phyloP scores from a whole-genome alignment of 2,113 vertebrate genomes.

The Argyrosomus japonicus region DNA sequence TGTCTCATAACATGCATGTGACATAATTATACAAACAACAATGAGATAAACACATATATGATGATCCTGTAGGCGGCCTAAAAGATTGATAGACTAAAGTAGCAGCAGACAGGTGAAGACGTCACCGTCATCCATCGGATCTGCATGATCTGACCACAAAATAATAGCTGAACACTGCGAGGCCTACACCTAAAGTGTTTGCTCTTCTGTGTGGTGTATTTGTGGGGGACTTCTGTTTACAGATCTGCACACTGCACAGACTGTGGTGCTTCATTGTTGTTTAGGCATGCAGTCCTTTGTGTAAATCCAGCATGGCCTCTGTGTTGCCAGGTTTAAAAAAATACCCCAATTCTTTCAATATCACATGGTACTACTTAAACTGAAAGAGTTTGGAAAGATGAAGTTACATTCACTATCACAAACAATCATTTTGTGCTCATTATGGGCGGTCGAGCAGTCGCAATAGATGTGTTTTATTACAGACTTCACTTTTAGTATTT shows the following conservation, averaged over 20 bases:
- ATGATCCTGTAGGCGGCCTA: background rate
- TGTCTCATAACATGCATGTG: background rate
- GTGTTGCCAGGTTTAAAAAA: slow-evolving; percentile 14
- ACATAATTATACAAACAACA: too few species aligned
- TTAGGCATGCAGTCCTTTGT: background rate
- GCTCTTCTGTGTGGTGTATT: background rate
- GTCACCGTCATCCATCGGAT: background rate
- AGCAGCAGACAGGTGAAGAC: background rate
- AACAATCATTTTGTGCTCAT: background rate
- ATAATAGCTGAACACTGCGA: background rate
- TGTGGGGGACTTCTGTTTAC: background rate
- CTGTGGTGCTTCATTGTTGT: slow-evolving; percentile 20
- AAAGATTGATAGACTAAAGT: background rate
- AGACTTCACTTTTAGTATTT: background rate
- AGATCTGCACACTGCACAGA: background rate
- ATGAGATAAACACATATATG: background rate
- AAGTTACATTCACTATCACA: background rate
- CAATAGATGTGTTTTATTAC: background rate
- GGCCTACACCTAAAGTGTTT: background rate
- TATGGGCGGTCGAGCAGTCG: background rate
- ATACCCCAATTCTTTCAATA: background rate
- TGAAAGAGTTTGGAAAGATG: background rate
- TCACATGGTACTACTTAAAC: background rate
- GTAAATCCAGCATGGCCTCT: background rate
- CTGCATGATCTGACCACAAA: background rate